phyloP scores from a whole-genome alignment of 2,113 vertebrate species.

The Pseudorhombus dupliciocellatus region DNA sequence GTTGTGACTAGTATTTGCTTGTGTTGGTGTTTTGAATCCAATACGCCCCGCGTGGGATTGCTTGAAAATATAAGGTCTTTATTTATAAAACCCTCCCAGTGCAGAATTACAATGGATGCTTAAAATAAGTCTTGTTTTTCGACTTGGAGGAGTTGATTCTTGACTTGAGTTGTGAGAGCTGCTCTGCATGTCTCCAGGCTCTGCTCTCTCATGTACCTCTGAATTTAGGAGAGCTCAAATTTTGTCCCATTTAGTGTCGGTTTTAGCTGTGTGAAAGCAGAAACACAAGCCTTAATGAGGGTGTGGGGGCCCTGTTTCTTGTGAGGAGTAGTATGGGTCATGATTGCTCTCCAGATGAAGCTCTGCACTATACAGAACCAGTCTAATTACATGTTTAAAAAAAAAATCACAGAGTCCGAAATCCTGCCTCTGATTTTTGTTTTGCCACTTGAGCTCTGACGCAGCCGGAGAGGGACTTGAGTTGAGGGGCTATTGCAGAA shows the following conservation, averaged over 20 bases:
- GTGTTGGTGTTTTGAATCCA: conserved; percentile 4
- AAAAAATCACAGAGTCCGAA: conserved; percentile 17
- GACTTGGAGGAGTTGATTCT: background rate
- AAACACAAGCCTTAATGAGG: conserved; percentile 6
- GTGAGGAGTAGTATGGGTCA: conserved; percentile 14
- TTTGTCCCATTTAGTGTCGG: conserved; percentile 54
- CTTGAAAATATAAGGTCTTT: background rate
- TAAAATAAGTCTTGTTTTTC: conserved; percentile 30
- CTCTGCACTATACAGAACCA: background rate
- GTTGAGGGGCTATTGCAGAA: conserved; percentile 12
- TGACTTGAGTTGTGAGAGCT: conserved; percentile 15
- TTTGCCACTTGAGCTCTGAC: conserved; percentile 17
- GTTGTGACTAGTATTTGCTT: conserved; percentile 37
- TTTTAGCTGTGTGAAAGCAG: conserved; percentile 14
- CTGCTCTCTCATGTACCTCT: conserved; percentile 32
- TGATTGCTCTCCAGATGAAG: conserved; percentile 8
- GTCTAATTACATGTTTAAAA: conserved; percentile 33
- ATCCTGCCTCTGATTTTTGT: conserved; percentile 25
- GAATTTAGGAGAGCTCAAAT: conserved; percentile 48
- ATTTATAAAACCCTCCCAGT: background rate
- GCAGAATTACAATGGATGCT: background rate
- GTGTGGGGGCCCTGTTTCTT: background rate
- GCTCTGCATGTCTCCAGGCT: conserved; percentile 27
- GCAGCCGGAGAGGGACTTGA: background rate
- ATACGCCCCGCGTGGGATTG: conserved; percentile 8